phyloP scores from a whole-genome alignment of 2,888 invertebrate genomes.

The Lordiphosa andalusiaca region DNA sequence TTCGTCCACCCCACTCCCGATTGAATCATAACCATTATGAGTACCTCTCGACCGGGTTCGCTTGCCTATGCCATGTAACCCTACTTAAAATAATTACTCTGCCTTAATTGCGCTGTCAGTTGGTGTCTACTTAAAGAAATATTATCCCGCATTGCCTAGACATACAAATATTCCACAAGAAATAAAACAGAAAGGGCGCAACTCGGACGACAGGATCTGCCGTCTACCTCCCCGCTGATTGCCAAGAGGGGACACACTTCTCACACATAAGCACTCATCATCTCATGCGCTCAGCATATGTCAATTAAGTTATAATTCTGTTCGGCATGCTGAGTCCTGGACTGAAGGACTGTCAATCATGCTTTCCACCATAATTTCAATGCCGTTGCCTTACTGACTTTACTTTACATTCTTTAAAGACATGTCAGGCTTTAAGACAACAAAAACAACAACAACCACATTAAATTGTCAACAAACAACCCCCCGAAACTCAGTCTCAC shows the following conservation, averaged over 20 bases:
- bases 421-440: slow-evolving; percentile 66
- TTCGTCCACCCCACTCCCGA: no score
- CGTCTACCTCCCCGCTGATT: slow-evolving; percentile 37
- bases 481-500: slow-evolving; percentile 40
- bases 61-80: slow-evolving; percentile 48
- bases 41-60: no score
- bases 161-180: slow-evolving; percentile 45
- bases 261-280: background rate
- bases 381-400: slow-evolving; percentile 67
- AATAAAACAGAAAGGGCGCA: slow-evolving; percentile 11
- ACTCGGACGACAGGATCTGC: background rate
- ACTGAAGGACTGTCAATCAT: slow-evolving; percentile 66
- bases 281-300: slow-evolving; percentile 56
- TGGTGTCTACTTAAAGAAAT: slow-evolving; percentile 74
- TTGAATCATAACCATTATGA: no score
- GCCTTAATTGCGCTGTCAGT: slow-evolving; percentile 76
- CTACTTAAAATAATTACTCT: slow-evolving; percentile 74
- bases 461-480: slow-evolving; percentile 65
- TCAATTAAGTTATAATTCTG: slow-evolving; percentile 75
- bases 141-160: slow-evolving; percentile 59
- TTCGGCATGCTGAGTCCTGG: slow-evolving; percentile 59
- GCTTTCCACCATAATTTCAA: slow-evolving; percentile 33
- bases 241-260: background rate
- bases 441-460: slow-evolving; percentile 41
- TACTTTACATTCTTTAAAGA: slow-evolving; percentile 36